Base-by-base conservation (phyloP, 1,140 invertebrate genomes). In the Listronotus oregonensis region DNA sequence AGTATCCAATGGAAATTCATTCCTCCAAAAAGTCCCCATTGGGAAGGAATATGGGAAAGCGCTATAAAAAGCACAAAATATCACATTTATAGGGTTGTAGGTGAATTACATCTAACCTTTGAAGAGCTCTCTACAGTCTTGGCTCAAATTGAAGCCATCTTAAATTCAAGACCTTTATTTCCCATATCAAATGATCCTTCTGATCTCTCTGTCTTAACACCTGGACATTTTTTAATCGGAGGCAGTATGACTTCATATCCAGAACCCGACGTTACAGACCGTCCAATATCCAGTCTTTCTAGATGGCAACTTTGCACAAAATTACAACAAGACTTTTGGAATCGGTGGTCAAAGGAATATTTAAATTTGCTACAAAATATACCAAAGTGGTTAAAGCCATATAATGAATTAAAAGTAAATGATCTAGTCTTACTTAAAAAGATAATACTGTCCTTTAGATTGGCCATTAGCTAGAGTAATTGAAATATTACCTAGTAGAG, bases 1-100 rank as follows among this genome's bases (percentile, higher is more conserved):
- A n/a, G n/a, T 1, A 76, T 81, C 4, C 50, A 69, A 27, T 82
- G 80, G 78, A 49, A 77, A 11, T 80, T 82, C 57, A 79, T 77
- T 56, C 79, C 80, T 0, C 76, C 80, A 42, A 14, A 43, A 50
- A 61, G 55, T 14, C 72, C 73, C 67, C 77, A 47, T 71, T 76
- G 34, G 75, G 77, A n/a, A n/a, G 77, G 77, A 10, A 37, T 71
- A 1, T 79, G 78, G 78, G 76, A 80, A 59, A 27, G 21, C 5
- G 21, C 21, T 60, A 69, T 27, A n/a, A 27, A 27, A 27, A 27
- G 21, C 21, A 27, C 21, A 27, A 72, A 76, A 54, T 67, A 65
- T 47, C 66, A 71, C 11, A 27, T 77, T 12, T 61, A 54, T 15
- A 37, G 59, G n/a, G 57, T 71, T 1, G 31, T 68, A 18, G 49